Percentiles rank a stretch among this genome's conserved stretches.
Conservation (phyloP, 2,113 vertebrate genomes). For the Nibea coibor region DNA sequence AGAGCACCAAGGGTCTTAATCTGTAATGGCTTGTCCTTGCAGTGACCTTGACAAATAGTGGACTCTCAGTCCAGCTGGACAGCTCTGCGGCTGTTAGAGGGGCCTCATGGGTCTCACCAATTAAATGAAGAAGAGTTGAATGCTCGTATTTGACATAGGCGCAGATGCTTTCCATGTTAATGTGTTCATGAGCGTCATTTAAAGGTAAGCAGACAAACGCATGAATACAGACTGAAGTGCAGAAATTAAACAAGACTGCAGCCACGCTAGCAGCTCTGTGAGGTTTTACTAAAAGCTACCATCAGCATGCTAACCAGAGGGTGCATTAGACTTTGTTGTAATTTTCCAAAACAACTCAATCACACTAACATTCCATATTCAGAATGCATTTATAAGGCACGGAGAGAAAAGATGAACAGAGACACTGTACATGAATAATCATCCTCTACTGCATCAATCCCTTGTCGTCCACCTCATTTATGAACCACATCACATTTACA, state of each 20-base stretch:
- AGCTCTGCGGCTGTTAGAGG: constrained; percentile 22
- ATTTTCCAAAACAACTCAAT: no score
- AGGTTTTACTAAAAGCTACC: neutral
- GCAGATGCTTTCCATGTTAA: neutral
- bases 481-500: no score
- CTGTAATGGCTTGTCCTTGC: constrained; percentile 48
- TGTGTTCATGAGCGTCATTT: neutral
- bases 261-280: neutral
- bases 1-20: constrained; percentile 34
- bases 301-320: neutral
- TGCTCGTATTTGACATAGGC: constrained; percentile 20
- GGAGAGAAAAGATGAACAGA: no score
- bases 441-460: no score
- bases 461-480: no score
- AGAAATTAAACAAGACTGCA: neutral
- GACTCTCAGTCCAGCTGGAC: constrained; percentile 45
- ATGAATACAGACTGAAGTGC: neutral
- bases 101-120: neutral
- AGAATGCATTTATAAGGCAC: no score
- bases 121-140: constrained; percentile 60
- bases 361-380: no score
- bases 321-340: no score
- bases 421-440: no score
- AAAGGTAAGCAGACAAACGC: neutral
- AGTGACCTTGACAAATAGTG: constrained; percentile 63